phyloP scores from a whole-genome alignment of 2,888 invertebrate genomes.

The Lasioglossum lativentre region DNA sequence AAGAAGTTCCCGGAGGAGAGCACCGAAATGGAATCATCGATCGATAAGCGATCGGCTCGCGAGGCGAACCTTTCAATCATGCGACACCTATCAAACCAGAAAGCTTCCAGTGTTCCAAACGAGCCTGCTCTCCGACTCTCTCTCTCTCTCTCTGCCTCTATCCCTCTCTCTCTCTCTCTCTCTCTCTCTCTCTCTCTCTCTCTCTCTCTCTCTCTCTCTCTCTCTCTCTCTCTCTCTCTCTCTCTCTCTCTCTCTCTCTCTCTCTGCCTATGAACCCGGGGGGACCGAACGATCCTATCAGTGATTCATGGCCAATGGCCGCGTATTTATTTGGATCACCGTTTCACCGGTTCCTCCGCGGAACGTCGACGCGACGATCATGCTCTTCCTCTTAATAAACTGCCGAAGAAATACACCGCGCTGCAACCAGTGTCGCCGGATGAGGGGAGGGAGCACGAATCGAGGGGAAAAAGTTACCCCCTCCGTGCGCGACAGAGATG shows the following conservation, averaged over 20 bases:
- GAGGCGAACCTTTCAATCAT: constrained; percentile 79
- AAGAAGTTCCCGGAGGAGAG: constrained; percentile 51
- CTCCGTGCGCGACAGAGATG: too few relatives aligned
- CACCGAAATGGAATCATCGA: constrained; percentile 79
- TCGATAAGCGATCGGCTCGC: constrained; percentile 76
- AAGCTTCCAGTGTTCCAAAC: constrained; percentile 74
- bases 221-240: background rate
- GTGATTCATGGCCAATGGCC: constrained; percentile 74
- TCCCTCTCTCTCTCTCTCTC: background rate
- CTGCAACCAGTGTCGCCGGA: background rate
- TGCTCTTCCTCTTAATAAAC: background rate
- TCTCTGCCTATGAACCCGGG: constrained; percentile 17
- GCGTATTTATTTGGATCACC: constrained; percentile 67
- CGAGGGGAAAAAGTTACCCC: too few relatives aligned
- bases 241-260: background rate
- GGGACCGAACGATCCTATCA: constrained; percentile 70
- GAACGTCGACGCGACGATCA: constrained; percentile 38
- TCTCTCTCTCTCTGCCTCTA: too few relatives aligned
- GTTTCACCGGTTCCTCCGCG: constrained; percentile 53
- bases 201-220: background rate
- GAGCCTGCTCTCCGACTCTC: constrained; percentile 35
- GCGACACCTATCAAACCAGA: constrained; percentile 77
- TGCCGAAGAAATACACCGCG: background rate
- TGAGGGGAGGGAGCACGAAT: too few relatives aligned
- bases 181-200: background rate